Evolutionary conservation across 2,888 invertebrate species (phyloP), one percentile per base, ranked within the genome.

Genomic region (Cecidostiba fungosa): DNA sequence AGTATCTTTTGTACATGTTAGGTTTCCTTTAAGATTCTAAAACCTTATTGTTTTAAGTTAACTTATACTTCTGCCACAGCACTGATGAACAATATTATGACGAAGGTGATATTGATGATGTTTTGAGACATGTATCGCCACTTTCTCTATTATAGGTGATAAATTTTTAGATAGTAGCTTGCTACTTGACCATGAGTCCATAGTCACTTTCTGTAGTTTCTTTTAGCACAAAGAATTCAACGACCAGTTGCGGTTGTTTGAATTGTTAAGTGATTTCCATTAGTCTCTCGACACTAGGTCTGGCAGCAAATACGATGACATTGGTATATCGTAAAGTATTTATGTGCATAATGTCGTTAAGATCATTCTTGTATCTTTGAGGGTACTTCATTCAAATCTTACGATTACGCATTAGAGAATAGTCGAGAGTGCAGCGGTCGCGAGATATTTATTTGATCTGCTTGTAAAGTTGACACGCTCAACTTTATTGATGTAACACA

Each of bases 1-100:
- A 88, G 54, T 88, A 88, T 89, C 87, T 89, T 91, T 91, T 91
- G 89, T 90, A 90, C 87, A 90, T 91, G 89, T 87, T 90, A 88
- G 86, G 69, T 88, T 89, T 89, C 88, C 82, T 82, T 85, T 89
- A 89, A 88, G 81, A 88, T 86, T 84, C 86, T 86, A 86, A 89
- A 88, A 36, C n/a, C 74, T 82, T 90, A 89, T 89, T 88, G 87
- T 89, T 88, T 90, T 90, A 84, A 88, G 83, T 87, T 88, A 88
- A 89, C 88, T 90, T 89, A 88, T 91, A 84, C 59, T 85, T 73
- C 47, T 85, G 81, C 77, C 82, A 62, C 43, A 84, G 81, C 81
- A 81, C 72, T 77, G 82, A 85, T 62, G 66, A 83, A 85, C 29
- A 82, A 76, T 72, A 84, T 77, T 80, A 77, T 39, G 32, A 76